These are phyloP conservation scores for Setophaga coronata DNA, from an alignment of 2,113 vertebrate genomes.

Conservation along the genomic window DNA sequence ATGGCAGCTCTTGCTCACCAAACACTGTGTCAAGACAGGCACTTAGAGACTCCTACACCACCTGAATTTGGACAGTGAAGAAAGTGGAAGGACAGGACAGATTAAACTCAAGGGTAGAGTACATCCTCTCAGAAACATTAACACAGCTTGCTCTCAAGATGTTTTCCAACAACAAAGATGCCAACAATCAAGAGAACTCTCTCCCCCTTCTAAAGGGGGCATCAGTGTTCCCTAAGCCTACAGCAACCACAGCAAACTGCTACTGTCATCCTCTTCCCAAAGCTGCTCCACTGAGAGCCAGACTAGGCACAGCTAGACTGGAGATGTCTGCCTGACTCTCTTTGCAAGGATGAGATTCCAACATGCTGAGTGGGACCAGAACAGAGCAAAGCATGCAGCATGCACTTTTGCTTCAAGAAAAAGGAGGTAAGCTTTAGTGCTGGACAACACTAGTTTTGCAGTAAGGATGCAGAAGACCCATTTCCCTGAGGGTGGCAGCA, in stretches of 20 bases:
- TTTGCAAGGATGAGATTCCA: background rate
- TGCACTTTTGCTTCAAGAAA: background rate
- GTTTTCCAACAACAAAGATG: background rate
- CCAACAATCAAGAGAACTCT: background rate
- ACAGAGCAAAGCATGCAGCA: background rate
- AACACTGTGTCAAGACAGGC: background rate
- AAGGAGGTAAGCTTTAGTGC: background rate
- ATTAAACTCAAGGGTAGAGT: background rate
- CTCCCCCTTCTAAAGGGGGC: background rate
- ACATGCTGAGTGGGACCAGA: background rate
- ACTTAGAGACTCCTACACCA: background rate
- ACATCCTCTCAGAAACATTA: background rate
- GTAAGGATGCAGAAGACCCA: background rate
- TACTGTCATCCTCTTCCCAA: background rate
- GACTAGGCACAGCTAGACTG: background rate
- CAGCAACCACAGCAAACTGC: background rate
- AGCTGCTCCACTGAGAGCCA: background rate
- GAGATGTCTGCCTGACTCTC: fast-evolving
- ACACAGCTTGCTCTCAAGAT: background rate
- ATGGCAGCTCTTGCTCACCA: background rate
- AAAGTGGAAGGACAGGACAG: background rate
- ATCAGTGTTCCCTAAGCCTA: background rate
- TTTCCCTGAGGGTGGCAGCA: slow-evolving; percentile 6
- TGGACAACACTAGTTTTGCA: background rate
- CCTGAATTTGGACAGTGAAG: background rate